Evolutionary conservation across 2,797 vertebrate species (phyloP), one percentile per base, ranked within the genome.

Genomic region (Cichlasoma orientale): DNA sequence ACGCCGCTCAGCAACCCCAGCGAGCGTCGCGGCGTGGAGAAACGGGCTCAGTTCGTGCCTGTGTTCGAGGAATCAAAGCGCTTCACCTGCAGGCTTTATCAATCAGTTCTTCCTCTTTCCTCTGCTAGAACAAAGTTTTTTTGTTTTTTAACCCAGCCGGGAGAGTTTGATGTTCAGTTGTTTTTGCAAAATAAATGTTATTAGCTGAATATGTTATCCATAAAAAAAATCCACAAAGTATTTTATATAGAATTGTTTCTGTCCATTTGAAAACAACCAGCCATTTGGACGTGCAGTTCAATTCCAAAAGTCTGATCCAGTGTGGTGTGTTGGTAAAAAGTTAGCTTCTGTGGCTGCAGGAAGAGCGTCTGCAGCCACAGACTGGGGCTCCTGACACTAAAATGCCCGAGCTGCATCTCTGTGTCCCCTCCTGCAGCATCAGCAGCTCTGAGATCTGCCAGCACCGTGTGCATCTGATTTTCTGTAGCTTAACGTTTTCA

Each of bases 391-490:
- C 78, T 16, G 66, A 36, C 41, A 18, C 56, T 55, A 27, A 23
- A 68, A 55, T 6, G 52, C 63, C 71, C 16, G 31, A 68, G 52
- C 19, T 23, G 12, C 7, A 4, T 27, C n/a, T 71, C 38, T 56
- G 53, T 72, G 41, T 36, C 16, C 68, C 27, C 50, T 56, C 31
- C 31, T 56, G 63, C 78, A 79, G 73, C 61, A 52, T 56, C 80
- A 81, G 83, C 77, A 75, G 74, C 82, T 85, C 75, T 72, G 75
- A 53, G 73, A 82, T 74, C 81, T 72, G 71, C 55, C 54, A 4
- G 4, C 41, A 3, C 44, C 56, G 72, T 21, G 5, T 1, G 2
- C 5, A 14, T 59, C 50, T 21, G 9, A 58, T 72, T 70, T 63
- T 44, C 61, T 77, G 12, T 18, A 11, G 29, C 31, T 41, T 44